Evolutionary conservation across 1,140 invertebrate genomes (phyloP), one percentile per base, ranked within the genome.

Genomic region (Trichonephila inaurata): DNA sequence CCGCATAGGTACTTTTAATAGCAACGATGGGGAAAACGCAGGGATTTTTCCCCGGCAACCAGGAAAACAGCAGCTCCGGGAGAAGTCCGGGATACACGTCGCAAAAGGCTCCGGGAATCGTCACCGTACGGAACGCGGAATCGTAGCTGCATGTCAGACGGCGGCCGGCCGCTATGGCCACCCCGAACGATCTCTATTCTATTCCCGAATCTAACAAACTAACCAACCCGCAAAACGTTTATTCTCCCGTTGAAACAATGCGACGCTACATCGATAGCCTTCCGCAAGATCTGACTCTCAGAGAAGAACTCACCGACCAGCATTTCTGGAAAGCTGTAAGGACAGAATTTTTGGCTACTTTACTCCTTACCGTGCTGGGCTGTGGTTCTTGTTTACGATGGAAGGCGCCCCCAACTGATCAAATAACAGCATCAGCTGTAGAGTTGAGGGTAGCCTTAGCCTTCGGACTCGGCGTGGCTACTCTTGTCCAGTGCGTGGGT

Each of bases 391-490:
- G 94, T 44, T 33, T 95, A 16, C 28, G 87, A n/a, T 91, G 33
- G 28, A 85, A 83, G 40, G 81, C 89, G 3, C 94, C 94, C 10
- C 94, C 94, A 5, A 12, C 87, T 0, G 85, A 24, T 6, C 51
- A 40, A 12, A 72, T 81, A 1, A 66, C 33, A 3, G 64, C 83
- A 3, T 21, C 60, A 19, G 85, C 77, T 14, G 89, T 94, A 2
- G 82, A 94, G 82, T 58, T 95, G 18, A 90, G 94, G n/a, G 89
- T 92, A 12, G 81, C 94, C 18, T 40, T 94, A 1, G 94, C 96
- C 21, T 96, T 96, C 91, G 96, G 96, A 69, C 95, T 96, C 16
- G 94, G 95, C 21, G 95, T 96, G 19, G 96, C 95, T 28, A 96
- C 96, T n/a, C 61, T 95, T 18, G 94, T 95, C 0, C 95, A 95